Evolutionary conservation across 2,113 vertebrate species (phyloP).

Genomic region (Nothocercus julius): DNA sequence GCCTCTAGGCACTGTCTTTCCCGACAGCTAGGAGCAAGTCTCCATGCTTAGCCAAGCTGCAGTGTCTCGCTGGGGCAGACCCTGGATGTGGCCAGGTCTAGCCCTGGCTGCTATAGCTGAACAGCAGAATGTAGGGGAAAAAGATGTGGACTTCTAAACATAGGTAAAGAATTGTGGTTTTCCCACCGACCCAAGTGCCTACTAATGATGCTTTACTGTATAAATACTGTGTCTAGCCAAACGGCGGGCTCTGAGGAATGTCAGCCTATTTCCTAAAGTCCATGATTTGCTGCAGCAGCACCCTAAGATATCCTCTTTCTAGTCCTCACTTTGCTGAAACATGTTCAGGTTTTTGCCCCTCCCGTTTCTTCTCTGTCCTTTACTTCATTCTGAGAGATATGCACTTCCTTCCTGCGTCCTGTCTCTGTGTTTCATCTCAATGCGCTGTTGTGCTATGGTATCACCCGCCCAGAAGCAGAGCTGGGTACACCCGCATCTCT

Average conservation of each 20-base stretch:
- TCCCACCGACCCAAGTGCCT: neutral
- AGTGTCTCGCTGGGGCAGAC: neutral
- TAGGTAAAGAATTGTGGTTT: neutral
- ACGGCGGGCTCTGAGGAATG: neutral
- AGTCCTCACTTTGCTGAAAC: neutral
- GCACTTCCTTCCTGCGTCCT: neutral
- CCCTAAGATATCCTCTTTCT: neutral
- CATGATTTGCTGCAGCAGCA: neutral
- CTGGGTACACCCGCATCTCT: neutral
- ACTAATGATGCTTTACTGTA: neutral
- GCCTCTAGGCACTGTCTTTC: neutral
- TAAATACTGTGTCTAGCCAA: neutral
- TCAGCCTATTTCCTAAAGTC: neutral
- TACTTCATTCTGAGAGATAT: rapidly evolving
- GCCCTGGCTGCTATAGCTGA: neutral
- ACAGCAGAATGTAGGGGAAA: neutral
- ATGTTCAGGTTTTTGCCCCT: neutral
- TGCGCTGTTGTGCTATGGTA: no score
- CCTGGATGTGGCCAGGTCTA: neutral
- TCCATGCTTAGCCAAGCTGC: neutral
- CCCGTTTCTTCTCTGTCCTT: neutral
- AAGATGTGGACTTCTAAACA: neutral
- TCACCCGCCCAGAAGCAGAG: neutral
- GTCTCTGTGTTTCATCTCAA: rapidly evolving
- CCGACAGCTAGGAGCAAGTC: neutral